These are phyloP conservation scores for Triplophysa yarkandensis DNA, from an alignment of 2,797 vertebrate species.

Conservation along the genomic window DNA sequence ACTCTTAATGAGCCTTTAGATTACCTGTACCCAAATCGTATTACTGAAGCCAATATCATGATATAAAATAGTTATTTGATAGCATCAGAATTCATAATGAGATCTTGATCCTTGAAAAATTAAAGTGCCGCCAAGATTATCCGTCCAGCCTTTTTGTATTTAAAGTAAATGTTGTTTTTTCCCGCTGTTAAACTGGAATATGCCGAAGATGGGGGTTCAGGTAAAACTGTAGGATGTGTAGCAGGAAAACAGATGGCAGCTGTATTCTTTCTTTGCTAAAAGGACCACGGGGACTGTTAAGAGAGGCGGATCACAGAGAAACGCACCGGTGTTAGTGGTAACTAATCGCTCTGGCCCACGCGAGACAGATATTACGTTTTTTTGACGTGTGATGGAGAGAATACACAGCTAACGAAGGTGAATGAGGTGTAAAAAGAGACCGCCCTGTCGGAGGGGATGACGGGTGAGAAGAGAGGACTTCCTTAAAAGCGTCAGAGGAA, in stretches of 20 bases:
- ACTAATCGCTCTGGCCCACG: constrained; percentile 53
- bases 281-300: constrained; percentile 55
- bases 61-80: constrained; percentile 20
- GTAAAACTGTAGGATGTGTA: constrained; percentile 48
- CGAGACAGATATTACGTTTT: constrained; percentile 57
- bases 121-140: neutral
- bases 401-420: constrained; percentile 64
- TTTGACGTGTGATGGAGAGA: constrained; percentile 59
- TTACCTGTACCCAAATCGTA: neutral
- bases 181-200: constrained; percentile 45
- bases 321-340: constrained; percentile 49
- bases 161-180: constrained; percentile 45
- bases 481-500: constrained; percentile 31
- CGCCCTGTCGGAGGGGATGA: constrained; percentile 46
- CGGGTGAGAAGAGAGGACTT: constrained; percentile 26
- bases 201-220: constrained; percentile 30
- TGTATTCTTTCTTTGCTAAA: constrained; percentile 61
- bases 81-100: constrained; percentile 3
- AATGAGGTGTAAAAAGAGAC: constrained; percentile 54
- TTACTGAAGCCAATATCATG: neutral
- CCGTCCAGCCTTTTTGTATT: constrained; percentile 6
- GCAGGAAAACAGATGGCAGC: constrained; percentile 61
- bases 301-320: constrained; percentile 26
- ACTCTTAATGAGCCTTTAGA: constrained; percentile 2
- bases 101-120: neutral